Base-by-base conservation (phyloP, 2,113 vertebrate genomes). In the Monopterus albus region DNA sequence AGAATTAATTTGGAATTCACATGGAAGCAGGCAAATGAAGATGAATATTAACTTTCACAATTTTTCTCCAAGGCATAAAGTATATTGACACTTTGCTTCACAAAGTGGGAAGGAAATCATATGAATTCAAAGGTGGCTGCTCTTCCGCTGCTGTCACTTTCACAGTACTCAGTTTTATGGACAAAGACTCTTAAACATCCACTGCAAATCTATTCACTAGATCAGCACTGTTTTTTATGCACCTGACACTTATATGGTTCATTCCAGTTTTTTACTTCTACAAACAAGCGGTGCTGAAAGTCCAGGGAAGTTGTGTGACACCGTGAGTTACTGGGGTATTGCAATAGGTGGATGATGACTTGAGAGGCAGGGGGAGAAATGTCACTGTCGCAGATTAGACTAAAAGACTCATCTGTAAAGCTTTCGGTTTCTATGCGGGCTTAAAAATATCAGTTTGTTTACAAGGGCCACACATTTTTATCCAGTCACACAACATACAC, bases 1-100 rank as follows among this genome's bases (percentile, higher is more conserved):
- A 58, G 53, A 72, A 75, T 60, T 57, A 12, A 73, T 75, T 57
- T 63, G 21, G 43, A 57, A 47, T 52, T 72, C 53, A 46, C 50
- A 59, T 20, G 46, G 47, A 58, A 9, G 28, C 63, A 53, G 53
- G 29, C 46, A 69, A 68, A 72, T 42, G 18, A 66, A 50, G 38
- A 76, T 45, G 21, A 62, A 72, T 69, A 51, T 66, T 53, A 66
- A 66, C 43, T n/a, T 39, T 72, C 39, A 0, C 23, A 15, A 10
- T 33, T 39, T 58, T 36, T 23, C 31, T 52, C 17, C 1, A 1
- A 47, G 26, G 51, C 66, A 51, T 38, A 13, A 39, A 56, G 36
- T 11, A 35, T 5, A 20, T 53, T 63, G 20, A 70, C 25, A 42
- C 47, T 66, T 67, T 25, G 3, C 20, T 46, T 31, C 39, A 50